phyloP scores from a whole-genome alignment of 1,140 invertebrate species.

The Andrena cerasifolii region DNA sequence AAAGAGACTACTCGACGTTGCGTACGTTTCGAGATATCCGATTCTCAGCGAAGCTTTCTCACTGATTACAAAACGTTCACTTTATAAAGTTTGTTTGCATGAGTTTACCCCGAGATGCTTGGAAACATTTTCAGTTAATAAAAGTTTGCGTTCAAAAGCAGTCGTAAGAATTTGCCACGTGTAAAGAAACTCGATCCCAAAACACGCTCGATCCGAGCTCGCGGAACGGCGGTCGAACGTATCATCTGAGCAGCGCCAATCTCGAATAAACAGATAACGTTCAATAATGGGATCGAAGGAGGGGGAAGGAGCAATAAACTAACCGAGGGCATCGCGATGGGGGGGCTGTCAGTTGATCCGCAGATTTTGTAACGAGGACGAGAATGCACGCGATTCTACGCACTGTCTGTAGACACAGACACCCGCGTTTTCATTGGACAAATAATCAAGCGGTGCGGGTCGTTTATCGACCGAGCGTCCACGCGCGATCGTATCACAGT shows the following conservation, averaged over 20 bases:
- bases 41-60: not conserved
- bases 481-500: constrained; percentile 81
- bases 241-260: constrained; percentile 6
- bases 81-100: not conserved
- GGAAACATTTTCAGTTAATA: not conserved
- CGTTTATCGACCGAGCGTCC: not conserved
- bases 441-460: not conserved
- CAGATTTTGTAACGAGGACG: not conserved
- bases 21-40: not conserved
- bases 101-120: not conserved
- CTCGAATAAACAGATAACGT: constrained; percentile 36
- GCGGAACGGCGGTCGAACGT: too few species aligned
- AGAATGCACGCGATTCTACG: constrained; percentile 40
- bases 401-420: not conserved
- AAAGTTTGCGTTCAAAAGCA: too few species aligned
- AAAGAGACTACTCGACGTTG: too few species aligned
- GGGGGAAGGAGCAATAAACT: not conserved
- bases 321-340: not conserved
- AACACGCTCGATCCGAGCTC: too few species aligned
- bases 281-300: not conserved
- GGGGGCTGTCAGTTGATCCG: not conserved
- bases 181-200: too few species aligned
- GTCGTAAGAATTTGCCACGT: too few species aligned
- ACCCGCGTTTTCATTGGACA: not conserved
- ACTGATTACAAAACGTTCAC: not conserved